Evolutionary conservation across 2,888 invertebrate genomes (phyloP).

Genomic region (Ommatoiulus sabulosus): DNA sequence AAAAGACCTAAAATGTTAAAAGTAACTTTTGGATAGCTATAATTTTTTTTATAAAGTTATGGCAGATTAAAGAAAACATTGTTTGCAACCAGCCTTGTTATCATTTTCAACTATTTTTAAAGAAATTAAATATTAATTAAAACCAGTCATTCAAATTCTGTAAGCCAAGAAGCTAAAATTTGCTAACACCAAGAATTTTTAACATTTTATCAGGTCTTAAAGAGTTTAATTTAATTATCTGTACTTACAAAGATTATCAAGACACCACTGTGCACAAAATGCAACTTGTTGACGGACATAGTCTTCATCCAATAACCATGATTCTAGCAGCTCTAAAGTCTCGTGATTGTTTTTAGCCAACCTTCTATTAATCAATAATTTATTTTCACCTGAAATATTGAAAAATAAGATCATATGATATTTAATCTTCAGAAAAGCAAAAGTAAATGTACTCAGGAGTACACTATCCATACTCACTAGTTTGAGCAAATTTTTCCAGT

Average conservation of each 20-base stretch:
- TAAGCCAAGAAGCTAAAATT: too few relatives aligned
- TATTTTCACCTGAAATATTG: slow-evolving; percentile 78
- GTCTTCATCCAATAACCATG: slow-evolving; percentile 74
- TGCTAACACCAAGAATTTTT: neutral
- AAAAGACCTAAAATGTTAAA: too few relatives aligned
- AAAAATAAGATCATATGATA: slow-evolving; percentile 53
- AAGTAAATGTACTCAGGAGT: neutral
- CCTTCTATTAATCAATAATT: slow-evolving; percentile 78
- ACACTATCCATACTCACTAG: slow-evolving; percentile 72
- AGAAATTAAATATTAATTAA: neutral
- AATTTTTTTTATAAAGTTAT: too few relatives aligned
- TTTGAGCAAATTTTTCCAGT: slow-evolving; percentile 92
- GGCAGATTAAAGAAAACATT: neutral
- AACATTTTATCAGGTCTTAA: neutral
- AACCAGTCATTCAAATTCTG: too few relatives aligned
- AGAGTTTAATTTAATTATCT: neutral
- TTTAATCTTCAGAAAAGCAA: slow-evolving; percentile 51
- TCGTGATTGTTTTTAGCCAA: slow-evolving; percentile 74
- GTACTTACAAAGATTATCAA: slow-evolving; percentile 88
- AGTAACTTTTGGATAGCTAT: too few relatives aligned
- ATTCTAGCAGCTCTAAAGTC: slow-evolving; percentile 79
- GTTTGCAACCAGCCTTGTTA: neutral
- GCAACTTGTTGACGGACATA: slow-evolving; percentile 85
- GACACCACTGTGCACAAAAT: slow-evolving; percentile 91
- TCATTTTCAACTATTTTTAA: neutral